Evolutionary conservation across 2,113 vertebrate species (phyloP).

Genomic region (Eulemur macaco): DNA sequence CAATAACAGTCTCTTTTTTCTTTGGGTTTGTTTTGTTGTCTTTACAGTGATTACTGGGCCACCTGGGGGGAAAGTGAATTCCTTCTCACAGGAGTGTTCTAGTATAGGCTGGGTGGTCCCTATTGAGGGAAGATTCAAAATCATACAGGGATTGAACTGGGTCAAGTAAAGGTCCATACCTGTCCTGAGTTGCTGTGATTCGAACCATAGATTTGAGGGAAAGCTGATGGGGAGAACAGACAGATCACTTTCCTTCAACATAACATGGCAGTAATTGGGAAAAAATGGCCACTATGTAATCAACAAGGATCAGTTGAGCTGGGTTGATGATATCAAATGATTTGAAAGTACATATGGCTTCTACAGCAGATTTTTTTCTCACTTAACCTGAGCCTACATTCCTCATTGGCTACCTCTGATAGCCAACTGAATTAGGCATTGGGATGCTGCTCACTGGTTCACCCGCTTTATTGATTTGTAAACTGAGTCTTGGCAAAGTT

Average conservation of each 20-base stretch:
- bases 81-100: not conserved
- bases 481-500: not conserved
- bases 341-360: not conserved
- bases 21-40: not conserved
- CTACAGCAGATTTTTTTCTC: not conserved
- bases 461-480: not conserved
- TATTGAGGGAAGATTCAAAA: not conserved
- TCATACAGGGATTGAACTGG: not conserved
- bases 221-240: not conserved
- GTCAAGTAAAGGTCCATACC: not conserved
- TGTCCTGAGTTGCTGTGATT: not conserved
- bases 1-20: not conserved
- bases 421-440: not conserved
- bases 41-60: not conserved
- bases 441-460: not conserved
- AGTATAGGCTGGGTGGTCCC: not conserved
- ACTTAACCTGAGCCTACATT: not conserved
- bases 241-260: not conserved
- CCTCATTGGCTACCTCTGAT: not conserved
- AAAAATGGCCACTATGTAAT: not conserved
- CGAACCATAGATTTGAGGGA: slow-evolving; percentile 20
- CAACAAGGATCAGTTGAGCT: not conserved
- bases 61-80: not conserved
- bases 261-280: not conserved
- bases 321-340: not conserved